Conservation (phyloP, 2,113 vertebrate species). For the Heloderma charlesbogerti region DNA sequence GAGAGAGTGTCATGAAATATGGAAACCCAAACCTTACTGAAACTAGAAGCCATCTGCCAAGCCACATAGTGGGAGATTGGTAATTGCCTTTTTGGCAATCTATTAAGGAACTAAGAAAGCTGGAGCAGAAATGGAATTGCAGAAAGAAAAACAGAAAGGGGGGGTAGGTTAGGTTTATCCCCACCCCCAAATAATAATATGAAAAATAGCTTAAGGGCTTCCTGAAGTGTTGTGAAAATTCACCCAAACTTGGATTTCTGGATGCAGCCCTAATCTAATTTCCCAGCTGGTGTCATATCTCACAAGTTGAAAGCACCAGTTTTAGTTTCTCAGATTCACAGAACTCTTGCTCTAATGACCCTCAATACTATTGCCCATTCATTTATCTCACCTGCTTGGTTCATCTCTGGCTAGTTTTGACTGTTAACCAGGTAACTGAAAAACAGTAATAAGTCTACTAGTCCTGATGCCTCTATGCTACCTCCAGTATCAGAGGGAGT, state of each 20-base stretch:
- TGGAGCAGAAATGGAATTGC: neutral
- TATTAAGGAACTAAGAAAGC: neutral
- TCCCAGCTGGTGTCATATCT: neutral
- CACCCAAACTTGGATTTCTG: neutral
- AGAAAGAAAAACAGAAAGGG: neutral
- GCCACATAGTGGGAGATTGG: fast-evolving
- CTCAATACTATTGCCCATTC: neutral
- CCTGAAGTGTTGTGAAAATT: constrained; percentile 16
- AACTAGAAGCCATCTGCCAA: fast-evolving
- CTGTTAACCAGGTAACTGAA: fast-evolving
- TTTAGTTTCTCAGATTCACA: fast-evolving
- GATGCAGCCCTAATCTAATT: neutral
- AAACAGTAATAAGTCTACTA: no score
- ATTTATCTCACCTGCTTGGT: neutral
- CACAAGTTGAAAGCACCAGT: neutral
- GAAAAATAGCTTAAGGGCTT: neutral
- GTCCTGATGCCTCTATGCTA: no score
- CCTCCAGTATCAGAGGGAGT: no score
- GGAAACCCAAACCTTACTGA: neutral
- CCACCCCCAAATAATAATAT: neutral
- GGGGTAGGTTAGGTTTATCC: fast-evolving
- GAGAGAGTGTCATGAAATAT: neutral
- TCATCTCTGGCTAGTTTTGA: fast-evolving
- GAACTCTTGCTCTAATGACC: neutral
- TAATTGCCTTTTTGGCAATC: neutral